A percentile compares a stretch with the other conserved stretches of the same genome.
phyloP scores from a whole-genome alignment of 2,888 invertebrate species.

The Stenoptilia bipunctidactyla region DNA sequence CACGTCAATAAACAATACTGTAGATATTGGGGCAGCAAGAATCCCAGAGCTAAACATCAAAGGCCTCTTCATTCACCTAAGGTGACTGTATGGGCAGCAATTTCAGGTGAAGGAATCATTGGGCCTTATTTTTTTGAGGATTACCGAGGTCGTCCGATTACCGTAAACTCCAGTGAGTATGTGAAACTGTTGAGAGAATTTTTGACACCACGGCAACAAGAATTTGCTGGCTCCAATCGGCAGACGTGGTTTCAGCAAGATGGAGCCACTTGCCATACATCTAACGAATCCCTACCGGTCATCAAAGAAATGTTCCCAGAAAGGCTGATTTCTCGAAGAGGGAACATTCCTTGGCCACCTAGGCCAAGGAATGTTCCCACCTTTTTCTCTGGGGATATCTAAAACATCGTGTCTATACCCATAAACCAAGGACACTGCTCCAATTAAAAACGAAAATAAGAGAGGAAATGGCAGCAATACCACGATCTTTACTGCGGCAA shows the following conservation, averaged over 20 bases:
- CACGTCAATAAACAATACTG: no score
- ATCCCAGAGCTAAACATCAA: conserved; percentile 10
- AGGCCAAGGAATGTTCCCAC: conserved; percentile 11
- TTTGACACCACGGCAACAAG: conserved; percentile 11
- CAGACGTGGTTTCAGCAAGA: no score
- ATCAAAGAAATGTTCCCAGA: no score
- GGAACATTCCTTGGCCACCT: conserved; percentile 16
- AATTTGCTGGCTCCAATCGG: conserved; percentile 15
- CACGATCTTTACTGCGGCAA: neutral
- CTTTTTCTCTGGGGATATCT: no score
- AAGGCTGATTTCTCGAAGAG: conserved; percentile 7
- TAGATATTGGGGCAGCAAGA: no score
- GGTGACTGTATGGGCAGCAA: conserved; percentile 12
- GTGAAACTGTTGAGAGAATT: conserved; percentile 15
- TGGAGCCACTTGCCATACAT: conserved; percentile 13
- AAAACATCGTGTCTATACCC: no score
- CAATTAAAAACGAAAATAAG: conserved; percentile 1
- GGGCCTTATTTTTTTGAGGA: conserved; percentile 15
- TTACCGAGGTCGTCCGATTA: conserved; percentile 13
- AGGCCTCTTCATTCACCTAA: no score
- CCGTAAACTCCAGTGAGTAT: conserved; percentile 14
- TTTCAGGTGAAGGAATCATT: conserved; percentile 15
- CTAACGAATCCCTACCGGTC: conserved; percentile 10
- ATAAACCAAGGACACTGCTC: conserved; percentile 7
- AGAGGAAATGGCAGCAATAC: conserved; percentile 5